These are phyloP conservation scores for Tineola bisselliella DNA, from an alignment of 2,888 invertebrate species.

Conservation along the genomic window DNA sequence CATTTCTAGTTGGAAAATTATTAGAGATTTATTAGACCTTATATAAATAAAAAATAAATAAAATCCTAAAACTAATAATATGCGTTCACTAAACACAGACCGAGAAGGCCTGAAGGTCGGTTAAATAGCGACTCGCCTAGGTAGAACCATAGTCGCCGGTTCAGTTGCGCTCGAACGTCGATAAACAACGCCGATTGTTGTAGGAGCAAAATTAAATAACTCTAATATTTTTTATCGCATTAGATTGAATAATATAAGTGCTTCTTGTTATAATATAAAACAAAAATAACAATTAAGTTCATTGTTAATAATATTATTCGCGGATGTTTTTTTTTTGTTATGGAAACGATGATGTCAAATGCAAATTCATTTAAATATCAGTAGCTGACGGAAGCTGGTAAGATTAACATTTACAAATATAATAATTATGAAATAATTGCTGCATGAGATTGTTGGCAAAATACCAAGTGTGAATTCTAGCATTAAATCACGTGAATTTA, in stretches of 20 bases:
- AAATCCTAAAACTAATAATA: neutral
- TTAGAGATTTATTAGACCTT: neutral
- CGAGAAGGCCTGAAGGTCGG: slow-evolving; percentile 5
- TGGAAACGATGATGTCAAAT: neutral
- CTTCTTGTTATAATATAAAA: neutral
- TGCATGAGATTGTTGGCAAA: neutral
- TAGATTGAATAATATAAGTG: neutral
- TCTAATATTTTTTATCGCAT: neutral
- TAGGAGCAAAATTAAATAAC: neutral
- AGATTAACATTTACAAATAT: neutral
- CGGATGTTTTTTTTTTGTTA: neutral
- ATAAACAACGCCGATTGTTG: slow-evolving; percentile 8
- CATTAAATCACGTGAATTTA: no score
- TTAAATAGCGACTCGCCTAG: neutral
- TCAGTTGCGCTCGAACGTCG: neutral
- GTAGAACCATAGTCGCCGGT: neutral
- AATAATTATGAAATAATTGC: neutral
- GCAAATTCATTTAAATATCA: neutral
- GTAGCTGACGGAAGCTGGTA: neutral
- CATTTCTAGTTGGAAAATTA: neutral
- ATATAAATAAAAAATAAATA: no score
- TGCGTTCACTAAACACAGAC: neutral
- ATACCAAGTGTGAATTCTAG: neutral
- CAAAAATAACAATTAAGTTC: neutral
- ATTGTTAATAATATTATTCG: neutral